Conservation (phyloP, 2,888 invertebrate species). For the Orthonevra nobilis region DNA sequence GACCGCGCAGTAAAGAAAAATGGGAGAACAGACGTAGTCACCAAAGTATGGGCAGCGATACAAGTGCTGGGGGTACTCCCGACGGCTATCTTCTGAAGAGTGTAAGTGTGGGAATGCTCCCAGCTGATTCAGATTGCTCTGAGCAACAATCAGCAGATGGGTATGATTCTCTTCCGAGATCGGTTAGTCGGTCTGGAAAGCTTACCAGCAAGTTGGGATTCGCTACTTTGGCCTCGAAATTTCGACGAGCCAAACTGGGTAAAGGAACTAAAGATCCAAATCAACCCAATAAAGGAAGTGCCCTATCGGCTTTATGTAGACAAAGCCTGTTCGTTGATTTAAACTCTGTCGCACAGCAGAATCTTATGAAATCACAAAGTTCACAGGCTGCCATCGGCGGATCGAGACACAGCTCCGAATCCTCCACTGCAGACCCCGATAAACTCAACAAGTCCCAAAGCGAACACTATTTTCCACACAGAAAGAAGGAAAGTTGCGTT, state of each 20-base stretch:
- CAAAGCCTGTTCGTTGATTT: conserved; percentile 88
- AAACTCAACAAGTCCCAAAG: conserved; percentile 78
- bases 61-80: conserved; percentile 77
- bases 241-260: conserved; percentile 82
- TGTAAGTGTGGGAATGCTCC: conserved; percentile 89
- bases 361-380: conserved; percentile 77
- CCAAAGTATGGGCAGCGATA: conserved; percentile 84
- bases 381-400: conserved; percentile 74
- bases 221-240: conserved; percentile 83
- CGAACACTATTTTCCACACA: conserved; percentile 76
- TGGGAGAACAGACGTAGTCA: conserved; percentile 81
- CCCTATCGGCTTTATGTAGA: conserved; percentile 86
- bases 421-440: conserved; percentile 70
- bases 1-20: conserved; percentile 58
- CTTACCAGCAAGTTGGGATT: conserved; percentile 80
- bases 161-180: conserved; percentile 82
- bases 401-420: conserved; percentile 20
- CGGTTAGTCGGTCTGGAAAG: conserved; percentile 77
- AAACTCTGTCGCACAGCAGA: conserved; percentile 71
- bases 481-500: conserved; percentile 77
- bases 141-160: conserved; percentile 79
- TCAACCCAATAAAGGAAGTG: conserved; percentile 80
- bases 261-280: conserved; percentile 74
- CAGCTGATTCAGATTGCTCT: conserved; percentile 72
- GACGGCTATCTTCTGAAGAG: conserved; percentile 84